phyloP scores from a whole-genome alignment of 2,113 vertebrate genomes.

The Mastomys natalensis region DNA sequence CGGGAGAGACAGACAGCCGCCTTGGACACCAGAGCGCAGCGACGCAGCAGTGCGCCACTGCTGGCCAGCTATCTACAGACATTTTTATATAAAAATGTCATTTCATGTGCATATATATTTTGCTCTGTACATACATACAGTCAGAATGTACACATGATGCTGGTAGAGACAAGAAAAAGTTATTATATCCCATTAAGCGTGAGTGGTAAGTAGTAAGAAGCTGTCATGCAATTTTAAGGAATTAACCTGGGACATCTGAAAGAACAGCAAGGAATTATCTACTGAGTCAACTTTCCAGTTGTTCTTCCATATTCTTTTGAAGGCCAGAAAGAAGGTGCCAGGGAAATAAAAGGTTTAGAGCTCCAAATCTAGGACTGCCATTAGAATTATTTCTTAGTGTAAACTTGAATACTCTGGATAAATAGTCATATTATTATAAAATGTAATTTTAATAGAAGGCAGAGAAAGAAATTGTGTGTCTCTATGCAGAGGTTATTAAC shows the following conservation, averaged over 20 bases:
- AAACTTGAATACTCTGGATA: neutral
- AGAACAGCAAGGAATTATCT: neutral
- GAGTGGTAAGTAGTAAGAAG: neutral
- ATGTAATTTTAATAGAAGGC: accelerated
- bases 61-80: no score
- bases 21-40: no score
- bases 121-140: neutral
- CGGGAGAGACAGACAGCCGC: no score
- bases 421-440: neutral
- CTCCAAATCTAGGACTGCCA: neutral
- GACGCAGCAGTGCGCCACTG: no score
- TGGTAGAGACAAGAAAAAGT: neutral
- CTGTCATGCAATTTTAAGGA: neutral
- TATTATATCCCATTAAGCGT: neutral
- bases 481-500: neutral
- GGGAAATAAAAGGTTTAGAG: neutral
- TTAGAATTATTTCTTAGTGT: neutral
- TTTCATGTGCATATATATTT: neutral
- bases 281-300: neutral
- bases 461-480: neutral
- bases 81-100: neutral
- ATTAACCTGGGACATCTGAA: neutral
- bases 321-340: neutral
- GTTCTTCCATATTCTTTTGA: neutral
- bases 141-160: no score